These are phyloP conservation scores for Scomber scombrus DNA, from an alignment of 2,113 vertebrate species.

Conservation along the genomic window DNA sequence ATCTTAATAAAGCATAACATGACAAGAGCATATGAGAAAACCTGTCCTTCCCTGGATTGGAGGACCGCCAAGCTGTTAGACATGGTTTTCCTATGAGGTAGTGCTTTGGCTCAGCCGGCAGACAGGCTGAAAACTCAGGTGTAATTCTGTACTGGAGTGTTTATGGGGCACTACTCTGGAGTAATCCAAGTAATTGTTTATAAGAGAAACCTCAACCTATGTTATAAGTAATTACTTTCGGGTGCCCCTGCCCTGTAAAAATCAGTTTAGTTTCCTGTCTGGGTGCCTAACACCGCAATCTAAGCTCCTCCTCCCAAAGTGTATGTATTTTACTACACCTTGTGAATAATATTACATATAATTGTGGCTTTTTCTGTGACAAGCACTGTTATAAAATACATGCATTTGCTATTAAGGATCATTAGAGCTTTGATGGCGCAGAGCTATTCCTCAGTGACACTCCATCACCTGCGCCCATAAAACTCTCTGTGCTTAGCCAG, in stretches of 20 bases:
- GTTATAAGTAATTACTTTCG: slow-evolving; percentile 71
- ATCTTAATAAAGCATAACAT: slow-evolving; percentile 22
- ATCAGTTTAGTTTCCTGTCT: slow-evolving; percentile 75
- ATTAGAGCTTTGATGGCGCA: slow-evolving; percentile 73
- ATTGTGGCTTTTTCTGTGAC: slow-evolving; percentile 67
- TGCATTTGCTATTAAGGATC: slow-evolving; percentile 70
- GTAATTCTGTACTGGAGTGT: slow-evolving; percentile 66
- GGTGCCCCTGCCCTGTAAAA: slow-evolving; percentile 76
- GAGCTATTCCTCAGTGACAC: slow-evolving; percentile 75
- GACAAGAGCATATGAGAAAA: slow-evolving; percentile 39
- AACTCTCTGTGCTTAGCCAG: slow-evolving; percentile 48
- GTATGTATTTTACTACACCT: slow-evolving; percentile 56
- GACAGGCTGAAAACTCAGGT: slow-evolving; percentile 73
- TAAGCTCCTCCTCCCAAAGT: slow-evolving; percentile 60
- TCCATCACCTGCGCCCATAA: slow-evolving; percentile 72
- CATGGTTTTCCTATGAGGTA: slow-evolving; percentile 67
- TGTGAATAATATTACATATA: slow-evolving; percentile 71
- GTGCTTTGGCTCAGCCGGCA: slow-evolving; percentile 45
- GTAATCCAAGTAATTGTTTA: slow-evolving; percentile 82
- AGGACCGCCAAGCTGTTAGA: slow-evolving; percentile 50
- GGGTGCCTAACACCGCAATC: slow-evolving; percentile 57
- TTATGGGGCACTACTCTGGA: slow-evolving; percentile 71
- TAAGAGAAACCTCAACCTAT: slow-evolving; percentile 64
- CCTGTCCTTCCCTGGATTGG: slow-evolving; percentile 24
- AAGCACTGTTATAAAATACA: slow-evolving; percentile 72